phyloP scores from a whole-genome alignment of 2,888 invertebrate species.

The Megaustenia siamemsis region DNA sequence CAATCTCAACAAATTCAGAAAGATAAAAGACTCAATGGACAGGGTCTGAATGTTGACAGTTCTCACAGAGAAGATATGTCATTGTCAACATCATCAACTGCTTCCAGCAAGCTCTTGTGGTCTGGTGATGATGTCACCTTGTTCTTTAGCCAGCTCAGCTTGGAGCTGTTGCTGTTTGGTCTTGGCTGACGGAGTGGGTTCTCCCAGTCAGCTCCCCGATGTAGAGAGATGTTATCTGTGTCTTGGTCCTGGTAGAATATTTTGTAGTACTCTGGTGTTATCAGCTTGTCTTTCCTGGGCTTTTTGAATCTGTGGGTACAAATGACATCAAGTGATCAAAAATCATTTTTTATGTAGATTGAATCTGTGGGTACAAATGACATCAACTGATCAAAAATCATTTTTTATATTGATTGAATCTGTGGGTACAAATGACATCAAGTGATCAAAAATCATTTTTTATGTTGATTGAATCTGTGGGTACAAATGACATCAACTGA shows the following conservation, averaged over 20 bases:
- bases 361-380: too few relatives aligned
- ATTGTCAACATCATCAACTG: constrained; percentile 39
- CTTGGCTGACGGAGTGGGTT: constrained; percentile 63
- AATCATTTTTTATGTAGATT: too few relatives aligned
- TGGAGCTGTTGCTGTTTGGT: constrained; percentile 71
- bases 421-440: too few relatives aligned
- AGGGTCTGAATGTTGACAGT: not conserved
- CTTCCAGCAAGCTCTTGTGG: constrained; percentile 67
- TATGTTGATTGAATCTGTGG: too few relatives aligned
- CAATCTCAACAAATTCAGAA: too few relatives aligned
- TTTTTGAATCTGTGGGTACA: constrained; percentile 73
- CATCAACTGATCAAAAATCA: too few relatives aligned
- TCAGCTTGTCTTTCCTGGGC: constrained; percentile 70
- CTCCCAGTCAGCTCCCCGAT: constrained; percentile 71
- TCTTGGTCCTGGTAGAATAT: constrained; percentile 64
- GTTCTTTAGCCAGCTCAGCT: constrained; percentile 65
- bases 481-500: too few relatives aligned
- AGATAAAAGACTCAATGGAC: too few relatives aligned
- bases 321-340: too few relatives aligned
- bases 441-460: too few relatives aligned
- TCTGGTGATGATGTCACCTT: constrained; percentile 63
- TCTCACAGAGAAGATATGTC: constrained; percentile 17
- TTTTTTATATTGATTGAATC: too few relatives aligned
- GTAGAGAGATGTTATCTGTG: constrained; percentile 70
- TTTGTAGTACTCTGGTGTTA: constrained; percentile 73